A percentile compares a stretch with the other conserved stretches of the same genome.
These are phyloP conservation scores for Orthosia gothica DNA, from an alignment of 2,888 invertebrate genomes.

Conservation along the genomic window DNA sequence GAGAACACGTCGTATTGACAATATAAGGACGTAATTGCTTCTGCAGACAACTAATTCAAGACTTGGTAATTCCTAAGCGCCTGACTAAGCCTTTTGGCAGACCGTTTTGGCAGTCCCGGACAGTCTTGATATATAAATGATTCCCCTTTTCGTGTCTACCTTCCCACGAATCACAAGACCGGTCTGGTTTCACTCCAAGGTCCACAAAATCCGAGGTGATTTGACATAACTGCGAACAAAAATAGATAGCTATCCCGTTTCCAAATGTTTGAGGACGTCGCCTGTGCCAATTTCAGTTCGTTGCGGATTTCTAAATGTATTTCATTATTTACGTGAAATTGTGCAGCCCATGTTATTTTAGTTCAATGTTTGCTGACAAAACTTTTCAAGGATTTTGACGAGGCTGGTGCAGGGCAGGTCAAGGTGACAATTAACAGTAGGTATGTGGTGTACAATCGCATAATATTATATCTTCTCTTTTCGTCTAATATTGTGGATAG, in stretches of 20 bases:
- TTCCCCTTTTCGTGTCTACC: constrained; percentile 13
- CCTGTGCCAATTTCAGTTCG: constrained; percentile 79
- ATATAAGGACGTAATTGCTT: not conserved
- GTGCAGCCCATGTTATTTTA: constrained; percentile 45
- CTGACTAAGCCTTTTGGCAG: constrained; percentile 20
- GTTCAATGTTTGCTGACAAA: constrained; percentile 47
- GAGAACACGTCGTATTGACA: not conserved
- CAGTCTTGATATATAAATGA: not conserved
- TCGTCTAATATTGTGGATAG: no score
- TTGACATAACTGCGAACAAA: constrained; percentile 66
- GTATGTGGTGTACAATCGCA: not conserved
- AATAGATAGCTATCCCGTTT: constrained; percentile 80
- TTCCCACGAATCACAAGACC: constrained; percentile 51
- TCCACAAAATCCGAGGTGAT: constrained; percentile 39
- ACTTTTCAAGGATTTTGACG: constrained; percentile 41
- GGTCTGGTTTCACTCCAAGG: constrained; percentile 48
- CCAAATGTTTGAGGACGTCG: constrained; percentile 73
- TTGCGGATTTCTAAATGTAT: constrained; percentile 62
- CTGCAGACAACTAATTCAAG: not conserved
- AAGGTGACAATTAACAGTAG: constrained; percentile 16
- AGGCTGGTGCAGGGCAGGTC: constrained; percentile 4
- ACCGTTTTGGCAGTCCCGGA: constrained; percentile 6
- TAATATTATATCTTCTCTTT: not conserved
- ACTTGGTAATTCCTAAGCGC: no score
- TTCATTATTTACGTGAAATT: constrained; percentile 64